Base-by-base conservation (phyloP, 2,888 invertebrate species). In the Caenorhabditis macrosperma region DNA sequence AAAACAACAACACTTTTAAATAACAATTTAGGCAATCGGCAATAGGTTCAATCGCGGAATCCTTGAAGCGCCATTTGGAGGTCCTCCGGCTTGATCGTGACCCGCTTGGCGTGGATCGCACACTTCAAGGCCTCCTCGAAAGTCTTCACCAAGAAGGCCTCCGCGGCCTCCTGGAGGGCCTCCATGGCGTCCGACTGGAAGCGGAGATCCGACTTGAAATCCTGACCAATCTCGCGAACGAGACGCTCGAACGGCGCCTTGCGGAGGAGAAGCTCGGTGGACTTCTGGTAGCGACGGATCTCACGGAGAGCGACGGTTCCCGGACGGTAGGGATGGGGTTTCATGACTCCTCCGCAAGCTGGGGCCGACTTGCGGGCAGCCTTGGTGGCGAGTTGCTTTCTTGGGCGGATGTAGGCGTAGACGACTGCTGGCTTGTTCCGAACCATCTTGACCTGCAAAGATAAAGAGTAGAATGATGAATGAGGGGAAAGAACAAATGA, bases 121-220 rank as follows among this genome's bases (percentile, higher is more conserved):
- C 96, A 96, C 94, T 97, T 93, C 92, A 97, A 97, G 87, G 97
- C 97, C 93, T 89, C 96, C 93, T 96, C 96, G 92, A 97, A 96
- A 77, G 97, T 93, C 85, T 96, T 96, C 69, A 96, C 96, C 86
- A 96, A 92, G 92, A 95, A 95, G 12, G 95, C 95, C 92, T 95
- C 95, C 88, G 94, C 66, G 38, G 38, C 38, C 38, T 38, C 38
- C 38, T 38, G n/a, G n/a, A n/a, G n/a, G n/a, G n/a, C n/a, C n/a
- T n/a, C n/a, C n/a, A n/a, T n/a, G n/a, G n/a, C n/a, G 38, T 9
- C 38, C 2, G 38, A 9, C 54, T 52, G 55, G 33, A 55, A 67
- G 6, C 66, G 55, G 5, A 22, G n/a, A 15, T 67, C 55, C 0
- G n/a, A 2, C n/a, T 12, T 24, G 20, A 33, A n/a, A n/a, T 46